phyloP scores from a whole-genome alignment of 2,797 vertebrate genomes.

The Danionella dracula region DNA sequence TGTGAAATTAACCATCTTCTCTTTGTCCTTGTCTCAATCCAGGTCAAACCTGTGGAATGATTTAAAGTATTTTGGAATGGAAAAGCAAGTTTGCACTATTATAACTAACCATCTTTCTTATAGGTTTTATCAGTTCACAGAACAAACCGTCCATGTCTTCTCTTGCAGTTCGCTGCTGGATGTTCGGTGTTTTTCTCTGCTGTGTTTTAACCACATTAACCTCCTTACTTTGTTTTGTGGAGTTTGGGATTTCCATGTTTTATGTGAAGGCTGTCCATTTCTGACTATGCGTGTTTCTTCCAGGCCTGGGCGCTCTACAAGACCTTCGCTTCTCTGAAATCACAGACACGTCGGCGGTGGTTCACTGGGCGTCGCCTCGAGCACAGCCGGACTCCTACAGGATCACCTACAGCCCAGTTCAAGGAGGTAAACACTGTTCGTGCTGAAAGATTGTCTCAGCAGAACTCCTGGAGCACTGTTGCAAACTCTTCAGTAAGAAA shows the following conservation, averaged over 20 bases:
- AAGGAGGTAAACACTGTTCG: too few species aligned
- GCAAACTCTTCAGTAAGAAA: too few species aligned
- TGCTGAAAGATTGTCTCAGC: too few species aligned
- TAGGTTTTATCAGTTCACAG: neutral
- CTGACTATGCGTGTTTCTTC: too few species aligned
- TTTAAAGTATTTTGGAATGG: neutral
- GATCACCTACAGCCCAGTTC: conserved; percentile 74
- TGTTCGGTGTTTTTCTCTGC: too few species aligned
- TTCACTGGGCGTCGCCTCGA: conserved; percentile 76
- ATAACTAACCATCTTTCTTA: conserved; percentile 5
- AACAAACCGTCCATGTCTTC: neutral
- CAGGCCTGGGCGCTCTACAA: conserved; percentile 80
- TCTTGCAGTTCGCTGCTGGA: neutral
- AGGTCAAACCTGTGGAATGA: conserved; percentile 4
- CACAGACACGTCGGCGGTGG: conserved; percentile 76
- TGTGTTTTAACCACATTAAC: neutral
- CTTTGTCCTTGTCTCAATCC: neutral
- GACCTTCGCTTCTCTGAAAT: conserved; percentile 82
- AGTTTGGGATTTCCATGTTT: too few species aligned
- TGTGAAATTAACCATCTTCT: conserved; percentile 5
- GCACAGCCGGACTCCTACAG: conserved; percentile 77
- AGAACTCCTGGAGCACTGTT: too few species aligned
- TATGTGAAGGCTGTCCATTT: too few species aligned
- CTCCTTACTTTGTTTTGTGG: neutral
- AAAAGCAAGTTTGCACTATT: neutral